Base-by-base conservation (phyloP, 2,888 invertebrate genomes). In the Cybosia mesomella region DNA sequence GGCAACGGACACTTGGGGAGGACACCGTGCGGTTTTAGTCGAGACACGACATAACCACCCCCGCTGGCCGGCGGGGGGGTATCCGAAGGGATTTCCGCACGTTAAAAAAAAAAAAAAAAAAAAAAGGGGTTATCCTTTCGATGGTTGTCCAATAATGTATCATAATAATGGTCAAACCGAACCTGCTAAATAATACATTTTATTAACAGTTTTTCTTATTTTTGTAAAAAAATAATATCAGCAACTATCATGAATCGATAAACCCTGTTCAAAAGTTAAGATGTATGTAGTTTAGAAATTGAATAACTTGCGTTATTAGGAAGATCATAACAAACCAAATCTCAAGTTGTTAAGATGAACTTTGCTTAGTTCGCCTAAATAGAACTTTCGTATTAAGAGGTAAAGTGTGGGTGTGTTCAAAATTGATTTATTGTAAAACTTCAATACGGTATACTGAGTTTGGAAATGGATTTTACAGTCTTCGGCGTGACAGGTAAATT, bases 361-460 rank as follows among this genome's bases (percentile, higher is more conserved):
- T 70, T 73, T 49, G 22, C 70, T 81, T 77, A 78, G 75, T 79
- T 78, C 69, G 70, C 67, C 74, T 73, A 70, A 79, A 77, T 73
- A 73, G 54, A 79, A 84, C 76, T 80, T 81, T 74, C 74, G 71
- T 76, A 78, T 81, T 82, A 85, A 81, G 76, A 83, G 80, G 78
- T 83, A 79, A 77, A 81, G 77, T 77, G 76, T 77, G 78, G 82
- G 73, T 74, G 86, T 85, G 77, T 78, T 84, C 83, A 81, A 83
- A 85, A 82, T 82, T 85, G 86, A 87, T 86, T 87, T 86, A 87
- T 86, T 81, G 81, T 80, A 65, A 84, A 87, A 87, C 84, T 87
- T 85, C 15, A 21, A 65, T 59, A 32, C 11, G 58, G 34, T 70
- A 63, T 49, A 65, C 21, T 58, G 43, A 71, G 71, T 80, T 79